Conservation (phyloP, 2,888 invertebrate genomes). For the Polyommatus icarus region DNA sequence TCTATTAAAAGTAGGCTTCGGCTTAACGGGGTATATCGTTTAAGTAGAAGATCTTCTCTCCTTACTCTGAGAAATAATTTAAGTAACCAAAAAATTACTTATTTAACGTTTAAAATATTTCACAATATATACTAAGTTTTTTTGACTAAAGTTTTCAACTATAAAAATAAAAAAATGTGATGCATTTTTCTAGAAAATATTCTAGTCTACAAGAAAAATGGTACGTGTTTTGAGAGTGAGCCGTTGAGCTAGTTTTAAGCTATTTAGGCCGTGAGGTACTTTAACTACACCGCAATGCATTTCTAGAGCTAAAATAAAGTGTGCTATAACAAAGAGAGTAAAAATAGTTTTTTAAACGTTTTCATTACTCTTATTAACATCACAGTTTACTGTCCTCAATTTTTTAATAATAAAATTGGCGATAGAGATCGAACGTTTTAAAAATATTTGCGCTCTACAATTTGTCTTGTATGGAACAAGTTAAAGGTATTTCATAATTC, state of each 20-base stretch:
- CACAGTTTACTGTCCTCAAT: background rate
- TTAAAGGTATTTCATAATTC: background rate
- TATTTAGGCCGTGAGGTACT: slow-evolving; percentile 31
- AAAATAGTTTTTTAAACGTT: slow-evolving; percentile 14
- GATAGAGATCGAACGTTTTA: background rate
- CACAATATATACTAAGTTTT: background rate
- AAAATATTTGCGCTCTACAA: background rate
- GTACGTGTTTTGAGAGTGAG: slow-evolving; percentile 28
- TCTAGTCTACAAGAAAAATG: slow-evolving; percentile 30
- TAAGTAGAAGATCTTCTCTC: no score
- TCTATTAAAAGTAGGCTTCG: no score
- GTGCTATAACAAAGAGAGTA: slow-evolving; percentile 21
- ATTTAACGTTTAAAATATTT: background rate
- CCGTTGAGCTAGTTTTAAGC: slow-evolving; percentile 31
- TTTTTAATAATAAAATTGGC: background rate
- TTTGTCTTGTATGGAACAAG: background rate
- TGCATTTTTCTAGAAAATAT: slow-evolving; percentile 16
- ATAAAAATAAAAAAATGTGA: background rate
- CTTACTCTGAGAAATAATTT: no score
- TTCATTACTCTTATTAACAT: slow-evolving; percentile 14
- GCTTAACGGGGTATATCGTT: no score
- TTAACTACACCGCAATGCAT: slow-evolving; percentile 30
- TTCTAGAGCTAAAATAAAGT: slow-evolving; percentile 30
- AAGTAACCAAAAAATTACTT: no score
- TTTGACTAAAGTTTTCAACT: background rate